These are phyloP conservation scores for Glaucidium brasilianum DNA, from an alignment of 2,113 vertebrate species.

Conservation along the genomic window DNA sequence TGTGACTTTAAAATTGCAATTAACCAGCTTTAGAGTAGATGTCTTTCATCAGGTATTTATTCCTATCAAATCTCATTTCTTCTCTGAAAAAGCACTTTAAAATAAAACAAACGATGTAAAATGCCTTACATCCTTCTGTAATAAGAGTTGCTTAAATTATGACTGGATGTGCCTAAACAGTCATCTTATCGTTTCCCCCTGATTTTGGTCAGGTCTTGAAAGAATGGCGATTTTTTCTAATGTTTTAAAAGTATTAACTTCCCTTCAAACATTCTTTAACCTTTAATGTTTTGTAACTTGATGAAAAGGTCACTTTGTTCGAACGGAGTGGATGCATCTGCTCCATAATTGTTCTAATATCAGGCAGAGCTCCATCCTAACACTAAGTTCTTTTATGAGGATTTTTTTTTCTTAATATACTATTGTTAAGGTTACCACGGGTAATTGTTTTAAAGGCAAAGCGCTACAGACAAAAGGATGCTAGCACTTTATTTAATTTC, in stretches of 20 bases:
- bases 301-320: slow-evolving; percentile 80
- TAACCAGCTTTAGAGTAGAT: slow-evolving; percentile 43
- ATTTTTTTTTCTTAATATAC: not conserved
- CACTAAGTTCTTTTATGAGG: slow-evolving; percentile 1
- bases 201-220: slow-evolving; percentile 45
- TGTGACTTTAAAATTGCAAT: slow-evolving; percentile 65
- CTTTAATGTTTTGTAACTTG: slow-evolving; percentile 78
- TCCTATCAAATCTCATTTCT: not conserved
- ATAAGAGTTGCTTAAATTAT: not conserved
- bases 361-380: slow-evolving; percentile 53
- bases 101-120: not conserved
- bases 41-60: not conserved
- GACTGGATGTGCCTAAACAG: not conserved
- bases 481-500: slow-evolving; percentile 48
- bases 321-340: slow-evolving; percentile 59
- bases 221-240: slow-evolving; percentile 24
- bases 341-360: slow-evolving; percentile 66
- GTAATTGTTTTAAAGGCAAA: slow-evolving; percentile 29
- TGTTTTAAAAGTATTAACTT: slow-evolving; percentile 76
- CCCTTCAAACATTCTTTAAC: slow-evolving; percentile 77
- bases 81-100: not conserved
- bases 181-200: not conserved
- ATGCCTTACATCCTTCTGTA: not conserved
- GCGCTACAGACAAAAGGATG: slow-evolving; percentile 45
- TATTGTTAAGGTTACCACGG: slow-evolving; percentile 39